phyloP scores from a whole-genome alignment of 2,888 invertebrate genomes.

The Terebella lapidaria region DNA sequence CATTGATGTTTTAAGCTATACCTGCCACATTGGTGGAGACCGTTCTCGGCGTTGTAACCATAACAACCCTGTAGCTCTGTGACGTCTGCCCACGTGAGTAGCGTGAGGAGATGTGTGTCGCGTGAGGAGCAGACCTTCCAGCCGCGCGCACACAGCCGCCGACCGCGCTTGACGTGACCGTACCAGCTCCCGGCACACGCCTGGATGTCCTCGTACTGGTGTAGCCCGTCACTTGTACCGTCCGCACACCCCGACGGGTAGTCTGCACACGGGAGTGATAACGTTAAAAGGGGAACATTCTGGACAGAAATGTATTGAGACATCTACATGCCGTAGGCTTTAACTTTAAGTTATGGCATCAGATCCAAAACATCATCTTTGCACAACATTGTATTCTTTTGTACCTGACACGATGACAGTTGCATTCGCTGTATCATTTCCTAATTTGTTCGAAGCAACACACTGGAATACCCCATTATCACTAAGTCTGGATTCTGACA shows the following conservation, averaged over 20 bases:
- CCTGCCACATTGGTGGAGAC: slow-evolving; percentile 41
- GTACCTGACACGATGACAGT: slow-evolving; percentile 40
- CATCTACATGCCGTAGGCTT: too few relatives aligned
- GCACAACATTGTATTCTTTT: too few relatives aligned
- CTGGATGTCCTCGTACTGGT: slow-evolving; percentile 37
- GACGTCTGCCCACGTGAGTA: slow-evolving; percentile 43
- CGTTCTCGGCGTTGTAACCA: slow-evolving; percentile 48
- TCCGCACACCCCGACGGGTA: slow-evolving; percentile 45
- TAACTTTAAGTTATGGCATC: too few relatives aligned
- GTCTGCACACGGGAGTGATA: slow-evolving; percentile 33
- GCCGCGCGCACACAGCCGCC: slow-evolving; percentile 41
- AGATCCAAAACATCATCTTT: too few relatives aligned
- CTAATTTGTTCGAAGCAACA: slow-evolving; percentile 43
- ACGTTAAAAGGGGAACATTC: neutral
- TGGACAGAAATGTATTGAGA: too few relatives aligned
- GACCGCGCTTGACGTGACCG: slow-evolving; percentile 45
- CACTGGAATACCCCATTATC: slow-evolving; percentile 45
- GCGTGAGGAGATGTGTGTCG: slow-evolving; percentile 32
- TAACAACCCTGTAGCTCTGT: slow-evolving; percentile 44
- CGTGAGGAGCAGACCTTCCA: slow-evolving; percentile 46
- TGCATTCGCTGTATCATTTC: slow-evolving; percentile 41
- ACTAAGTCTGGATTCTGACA: slow-evolving; percentile 35
- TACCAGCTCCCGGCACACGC: slow-evolving; percentile 46
- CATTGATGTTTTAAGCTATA: too few relatives aligned
- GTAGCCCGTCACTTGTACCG: slow-evolving; percentile 43